These are phyloP conservation scores for Furcula furcula DNA, from an alignment of 2,888 invertebrate species.

Conservation along the genomic window DNA sequence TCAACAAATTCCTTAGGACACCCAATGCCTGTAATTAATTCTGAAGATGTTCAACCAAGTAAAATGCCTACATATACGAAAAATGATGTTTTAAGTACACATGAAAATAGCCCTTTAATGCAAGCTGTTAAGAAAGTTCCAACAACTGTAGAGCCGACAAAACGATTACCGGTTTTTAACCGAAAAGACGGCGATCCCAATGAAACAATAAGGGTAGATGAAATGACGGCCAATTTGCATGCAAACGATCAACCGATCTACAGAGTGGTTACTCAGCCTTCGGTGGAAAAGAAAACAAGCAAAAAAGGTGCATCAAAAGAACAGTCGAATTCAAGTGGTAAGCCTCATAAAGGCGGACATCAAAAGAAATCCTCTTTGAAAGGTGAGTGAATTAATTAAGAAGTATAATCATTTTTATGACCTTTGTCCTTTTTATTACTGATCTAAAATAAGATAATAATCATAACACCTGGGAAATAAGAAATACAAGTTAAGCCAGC, in stretches of 20 bases:
- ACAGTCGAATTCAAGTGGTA: conserved; percentile 39
- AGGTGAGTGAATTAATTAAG: no score
- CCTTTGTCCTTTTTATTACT: no score
- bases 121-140: conserved; percentile 70
- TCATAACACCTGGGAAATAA: no score
- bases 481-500: no score
- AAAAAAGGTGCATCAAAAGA: conserved; percentile 64
- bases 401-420: no score
- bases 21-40: conserved; percentile 31
- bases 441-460: no score
- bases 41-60: conserved; percentile 59
- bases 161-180: conserved; percentile 53
- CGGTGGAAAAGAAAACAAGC: conserved; percentile 64
- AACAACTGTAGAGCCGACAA: conserved; percentile 56
- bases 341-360: conserved; percentile 63
- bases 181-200: conserved; percentile 69
- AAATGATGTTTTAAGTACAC: conserved; percentile 63
- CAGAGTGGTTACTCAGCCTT: conserved; percentile 72
- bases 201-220: conserved; percentile 63
- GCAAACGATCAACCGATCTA: conserved; percentile 75
- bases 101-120: conserved; percentile 69
- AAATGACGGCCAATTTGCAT: conserved; percentile 72
- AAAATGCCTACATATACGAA: conserved; percentile 58
- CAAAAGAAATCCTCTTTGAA: conserved; percentile 74
- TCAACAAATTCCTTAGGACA: conserved; percentile 37